These are phyloP conservation scores for Clepsis dumicolana DNA, from an alignment of 2,888 invertebrate species.

Conservation along the genomic window DNA sequence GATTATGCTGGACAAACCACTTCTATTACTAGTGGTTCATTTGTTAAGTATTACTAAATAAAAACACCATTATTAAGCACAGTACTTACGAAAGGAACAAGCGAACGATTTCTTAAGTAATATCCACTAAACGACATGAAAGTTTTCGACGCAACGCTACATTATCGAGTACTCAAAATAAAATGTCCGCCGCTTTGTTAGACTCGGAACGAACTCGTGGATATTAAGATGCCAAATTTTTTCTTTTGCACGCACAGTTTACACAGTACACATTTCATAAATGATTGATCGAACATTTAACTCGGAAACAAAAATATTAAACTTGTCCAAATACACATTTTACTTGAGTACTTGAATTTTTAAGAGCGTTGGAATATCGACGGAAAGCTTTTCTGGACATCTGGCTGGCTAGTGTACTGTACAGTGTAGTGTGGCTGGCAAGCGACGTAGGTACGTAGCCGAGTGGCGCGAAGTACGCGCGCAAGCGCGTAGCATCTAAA, in stretches of 20 bases:
- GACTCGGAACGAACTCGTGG: slow-evolving; percentile 85
- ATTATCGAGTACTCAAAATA: slow-evolving; percentile 87
- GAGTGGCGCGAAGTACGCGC: slow-evolving; percentile 85
- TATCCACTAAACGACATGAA: slow-evolving; percentile 85
- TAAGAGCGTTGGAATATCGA: slow-evolving; percentile 77
- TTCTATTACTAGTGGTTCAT: slow-evolving; percentile 49
- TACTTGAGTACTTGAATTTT: slow-evolving; percentile 69
- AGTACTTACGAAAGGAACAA: slow-evolving; percentile 85
- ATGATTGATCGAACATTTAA: slow-evolving; percentile 74
- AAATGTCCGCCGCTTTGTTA: slow-evolving; percentile 87
- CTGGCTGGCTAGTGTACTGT: slow-evolving; percentile 72
- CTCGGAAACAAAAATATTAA: slow-evolving; percentile 70
- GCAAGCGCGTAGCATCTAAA: slow-evolving; percentile 80
- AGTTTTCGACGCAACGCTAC: slow-evolving; percentile 85
- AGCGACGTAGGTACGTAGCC: slow-evolving; percentile 85
- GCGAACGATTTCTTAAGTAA: slow-evolving; percentile 82
- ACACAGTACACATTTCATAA: slow-evolving; percentile 72
- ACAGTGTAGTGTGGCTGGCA: slow-evolving; percentile 63
- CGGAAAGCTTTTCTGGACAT: slow-evolving; percentile 86
- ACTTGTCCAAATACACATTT: slow-evolving; percentile 79
- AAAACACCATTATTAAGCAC: slow-evolving; percentile 51
- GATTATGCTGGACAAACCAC: slow-evolving; percentile 72
- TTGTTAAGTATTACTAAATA: slow-evolving; percentile 4
- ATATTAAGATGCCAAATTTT: slow-evolving; percentile 84
- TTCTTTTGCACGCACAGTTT: slow-evolving; percentile 72